These are phyloP conservation scores for Drosophila yakuba DNA, from an alignment of 1,140 invertebrate genomes.

Conservation along the genomic window DNA sequence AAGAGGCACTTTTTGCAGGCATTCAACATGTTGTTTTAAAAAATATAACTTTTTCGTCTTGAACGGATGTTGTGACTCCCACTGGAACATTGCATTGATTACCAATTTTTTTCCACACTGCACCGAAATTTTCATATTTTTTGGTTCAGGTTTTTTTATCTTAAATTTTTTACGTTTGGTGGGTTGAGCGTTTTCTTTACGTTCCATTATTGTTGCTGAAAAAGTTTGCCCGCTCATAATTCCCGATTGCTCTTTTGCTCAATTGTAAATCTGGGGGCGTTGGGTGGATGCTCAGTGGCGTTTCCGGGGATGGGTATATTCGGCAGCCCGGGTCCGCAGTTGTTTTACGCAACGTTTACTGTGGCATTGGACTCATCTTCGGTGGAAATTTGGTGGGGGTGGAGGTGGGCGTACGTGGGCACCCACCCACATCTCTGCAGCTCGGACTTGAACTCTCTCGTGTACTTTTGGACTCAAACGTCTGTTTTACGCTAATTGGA, in stretches of 20 bases:
- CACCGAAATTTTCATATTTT: slow-evolving; percentile 37
- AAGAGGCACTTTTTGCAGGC: neutral
- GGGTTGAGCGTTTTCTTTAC: slow-evolving; percentile 48
- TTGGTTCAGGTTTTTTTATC: slow-evolving; percentile 6
- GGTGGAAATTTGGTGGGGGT: neutral
- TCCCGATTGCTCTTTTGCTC: slow-evolving; percentile 81
- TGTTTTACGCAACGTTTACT: slow-evolving; percentile 81
- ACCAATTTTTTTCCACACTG: slow-evolving; percentile 33
- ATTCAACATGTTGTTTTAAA: neutral
- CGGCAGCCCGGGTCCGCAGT: slow-evolving; percentile 58
- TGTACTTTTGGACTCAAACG: slow-evolving; percentile 54
- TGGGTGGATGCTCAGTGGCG: neutral
- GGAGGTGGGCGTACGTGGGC: slow-evolving; percentile 6
- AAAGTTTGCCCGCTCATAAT: slow-evolving; percentile 76
- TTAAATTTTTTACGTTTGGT: slow-evolving; percentile 22
- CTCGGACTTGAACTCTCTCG: slow-evolving; percentile 52
- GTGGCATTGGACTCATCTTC: slow-evolving; percentile 43
- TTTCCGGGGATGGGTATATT: neutral
- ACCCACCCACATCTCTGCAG: slow-evolving; percentile 32
- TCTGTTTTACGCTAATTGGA: slow-evolving; percentile 81
- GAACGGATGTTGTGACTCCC: neutral
- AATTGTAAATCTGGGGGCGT: slow-evolving; percentile 58
- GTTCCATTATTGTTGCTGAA: slow-evolving; percentile 59
- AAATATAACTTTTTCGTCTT: neutral
- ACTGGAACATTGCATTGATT: neutral